Evolutionary conservation across 2,888 invertebrate genomes (phyloP).

Genomic region (Caenorhabditis virilis): DNA sequence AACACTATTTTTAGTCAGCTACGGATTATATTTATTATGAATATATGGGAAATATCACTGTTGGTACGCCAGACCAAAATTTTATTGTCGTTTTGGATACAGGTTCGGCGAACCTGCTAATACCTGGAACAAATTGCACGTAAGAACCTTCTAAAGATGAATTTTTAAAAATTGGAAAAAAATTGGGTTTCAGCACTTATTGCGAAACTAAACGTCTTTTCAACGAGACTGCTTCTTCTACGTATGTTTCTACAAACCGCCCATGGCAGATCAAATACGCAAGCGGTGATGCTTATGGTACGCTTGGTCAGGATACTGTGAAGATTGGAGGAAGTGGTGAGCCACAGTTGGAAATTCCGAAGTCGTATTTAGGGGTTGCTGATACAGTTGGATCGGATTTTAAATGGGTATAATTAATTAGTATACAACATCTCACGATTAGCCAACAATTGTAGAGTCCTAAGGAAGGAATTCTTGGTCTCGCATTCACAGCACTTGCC

Average conservation of each 20-base stretch:
- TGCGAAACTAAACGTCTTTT: conserved; percentile 80
- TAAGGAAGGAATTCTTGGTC: conserved; percentile 47
- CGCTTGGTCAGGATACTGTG: conserved; percentile 70
- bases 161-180: background rate
- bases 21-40: conserved; percentile 41
- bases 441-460: conserved; percentile 26
- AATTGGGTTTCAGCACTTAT: background rate
- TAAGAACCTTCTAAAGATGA: conserved; percentile 5
- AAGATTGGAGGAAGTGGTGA: conserved; percentile 46
- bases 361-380: conserved; percentile 56
- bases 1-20: conserved; percentile 3
- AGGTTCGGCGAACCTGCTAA: conserved; percentile 41
- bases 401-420: conserved; percentile 21
- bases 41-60: conserved; percentile 45
- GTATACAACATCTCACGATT: background rate
- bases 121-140: conserved; percentile 45
- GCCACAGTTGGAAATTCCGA: conserved; percentile 50
- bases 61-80: conserved; percentile 46
- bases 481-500: conserved; percentile 42
- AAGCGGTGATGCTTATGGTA: conserved; percentile 70
- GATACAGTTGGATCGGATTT: conserved; percentile 50
- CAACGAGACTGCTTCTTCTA: conserved; percentile 82
- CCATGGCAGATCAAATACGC: conserved; percentile 71
- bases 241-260: conserved; percentile 73
- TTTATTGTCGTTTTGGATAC: conserved; percentile 47